Conservation (phyloP, 2,888 invertebrate species). For the Eudasyphora cyanicolor region DNA sequence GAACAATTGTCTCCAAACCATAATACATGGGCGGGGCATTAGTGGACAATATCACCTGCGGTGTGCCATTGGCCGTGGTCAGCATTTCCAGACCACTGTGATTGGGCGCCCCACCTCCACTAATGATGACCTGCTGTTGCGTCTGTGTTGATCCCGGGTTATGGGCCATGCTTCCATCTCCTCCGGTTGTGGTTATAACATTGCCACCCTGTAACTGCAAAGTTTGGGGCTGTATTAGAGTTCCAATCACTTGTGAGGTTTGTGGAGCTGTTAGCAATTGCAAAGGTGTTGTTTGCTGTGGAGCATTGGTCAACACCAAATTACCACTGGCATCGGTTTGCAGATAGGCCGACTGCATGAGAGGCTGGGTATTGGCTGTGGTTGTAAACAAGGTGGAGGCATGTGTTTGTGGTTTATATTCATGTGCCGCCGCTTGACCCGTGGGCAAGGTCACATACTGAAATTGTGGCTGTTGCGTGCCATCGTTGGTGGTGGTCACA, state of each 20-base stretch:
- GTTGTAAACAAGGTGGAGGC: conserved; percentile 82
- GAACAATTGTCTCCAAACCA: conserved; percentile 91
- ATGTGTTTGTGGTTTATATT: conserved; percentile 80
- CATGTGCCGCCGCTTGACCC: conserved; percentile 77
- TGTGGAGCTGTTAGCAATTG: conserved; percentile 81
- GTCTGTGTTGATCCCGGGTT: conserved; percentile 63
- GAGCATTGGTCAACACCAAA: conserved; percentile 82
- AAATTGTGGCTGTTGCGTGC: conserved; percentile 84
- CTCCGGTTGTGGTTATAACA: conserved; percentile 80
- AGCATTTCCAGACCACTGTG: conserved; percentile 72
- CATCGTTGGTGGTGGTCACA: conserved; percentile 76
- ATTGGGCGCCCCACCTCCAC: conserved; percentile 60
- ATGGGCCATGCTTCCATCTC: conserved; percentile 79
- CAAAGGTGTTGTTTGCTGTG: conserved; percentile 79
- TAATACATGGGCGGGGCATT: conserved; percentile 89
- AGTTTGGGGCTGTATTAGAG: conserved; percentile 84
- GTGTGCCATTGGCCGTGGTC: conserved; percentile 70
- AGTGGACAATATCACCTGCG: conserved; percentile 82
- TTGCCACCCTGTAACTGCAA: conserved; percentile 81
- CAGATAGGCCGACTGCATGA: conserved; percentile 82
- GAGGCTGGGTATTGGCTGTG: conserved; percentile 80
- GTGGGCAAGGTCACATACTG: conserved; percentile 87
- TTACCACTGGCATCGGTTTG: conserved; percentile 84
- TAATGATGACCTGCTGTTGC: conserved; percentile 73
- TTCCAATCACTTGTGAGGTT: conserved; percentile 83